Base-by-base conservation (phyloP, 2,113 vertebrate genomes). In the Engystomops pustulosus region DNA sequence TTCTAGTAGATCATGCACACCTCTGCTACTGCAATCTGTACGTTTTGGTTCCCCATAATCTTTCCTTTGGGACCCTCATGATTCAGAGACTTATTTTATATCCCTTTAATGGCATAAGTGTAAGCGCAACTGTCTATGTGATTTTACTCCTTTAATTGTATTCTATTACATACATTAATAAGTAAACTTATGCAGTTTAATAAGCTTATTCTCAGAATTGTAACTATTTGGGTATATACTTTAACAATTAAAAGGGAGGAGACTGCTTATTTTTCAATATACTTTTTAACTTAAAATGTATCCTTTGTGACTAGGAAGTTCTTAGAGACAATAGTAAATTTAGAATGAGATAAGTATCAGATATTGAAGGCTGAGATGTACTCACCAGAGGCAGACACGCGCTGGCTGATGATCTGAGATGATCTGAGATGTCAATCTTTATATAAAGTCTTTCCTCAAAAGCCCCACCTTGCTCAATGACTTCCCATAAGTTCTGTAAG, bases 381-480 rank as follows among this genome's bases (percentile, higher is more conserved):
- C 83, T 70, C 38, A 79, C 74, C 83, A 34, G 6, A 51, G 23
- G 34, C 18, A 53, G 67, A 10, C 15, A 70, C 65, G 10, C 30
- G 6, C 47, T 36, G 36, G 20, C 72, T 58, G 62, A 34, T 15
- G 74, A 17, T 44, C 34, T 79, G n/a, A 23, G 2, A 18, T 70
- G 20, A 32, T 85, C 32, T 58, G 36, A 49, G 45, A 45, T 36
- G 7, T 18, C 18, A n/a, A 4, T 12, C 15, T 53, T 51, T 70
- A 70, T 85, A 70, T 85, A 85, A 36, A 4, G 30, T 30, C 45
- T 65, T 83, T n/a, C 41, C 20, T 45, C 6, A 69, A 68, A 85
- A 79, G 68, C 62, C 75, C 83, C 83, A 79, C 83, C 83, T 85
- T 85, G 65, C 83, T 69, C 83, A 85, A 85, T 79, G 12, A 68